These are phyloP conservation scores for Heteronetta atricapilla DNA, from an alignment of 2,113 vertebrate species.

Conservation along the genomic window DNA sequence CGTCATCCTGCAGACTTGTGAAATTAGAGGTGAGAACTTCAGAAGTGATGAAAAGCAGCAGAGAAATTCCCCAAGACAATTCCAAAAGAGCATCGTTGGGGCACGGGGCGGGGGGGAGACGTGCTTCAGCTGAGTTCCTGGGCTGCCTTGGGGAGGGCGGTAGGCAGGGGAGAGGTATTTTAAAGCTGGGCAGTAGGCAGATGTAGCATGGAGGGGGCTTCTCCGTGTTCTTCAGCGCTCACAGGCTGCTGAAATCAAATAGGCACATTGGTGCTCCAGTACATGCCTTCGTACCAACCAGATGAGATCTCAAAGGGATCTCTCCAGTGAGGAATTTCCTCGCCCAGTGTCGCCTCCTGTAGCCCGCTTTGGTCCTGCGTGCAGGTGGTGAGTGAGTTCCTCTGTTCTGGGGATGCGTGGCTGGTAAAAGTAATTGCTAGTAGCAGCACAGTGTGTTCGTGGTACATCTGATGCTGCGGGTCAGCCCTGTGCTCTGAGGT, in stretches of 20 bases:
- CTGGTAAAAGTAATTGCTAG: not conserved
- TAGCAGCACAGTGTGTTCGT: not conserved
- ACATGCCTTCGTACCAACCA: fast-evolving
- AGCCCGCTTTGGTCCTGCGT: not conserved
- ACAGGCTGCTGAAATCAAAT: not conserved
- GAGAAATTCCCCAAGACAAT: not conserved
- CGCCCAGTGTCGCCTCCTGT: not conserved
- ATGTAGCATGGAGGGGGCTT: not conserved
- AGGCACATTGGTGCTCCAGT: not conserved
- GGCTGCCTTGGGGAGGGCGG: not conserved
- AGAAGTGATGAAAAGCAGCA: not conserved
- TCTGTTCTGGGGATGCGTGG: not conserved
- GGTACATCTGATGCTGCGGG: not conserved
- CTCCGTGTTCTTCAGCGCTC: not conserved
- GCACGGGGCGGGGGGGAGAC: not conserved
- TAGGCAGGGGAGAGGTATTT: not conserved
- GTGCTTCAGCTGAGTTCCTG: not conserved
- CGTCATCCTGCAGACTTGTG: not conserved
- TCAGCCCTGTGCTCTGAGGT: not conserved
- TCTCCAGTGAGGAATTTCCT: not conserved
- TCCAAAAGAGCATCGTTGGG: not conserved
- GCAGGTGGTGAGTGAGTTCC: fast-evolving
- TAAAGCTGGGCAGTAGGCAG: not conserved
- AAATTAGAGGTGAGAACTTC: not conserved
- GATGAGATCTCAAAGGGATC: not conserved